A percentile compares a stretch with the other conserved stretches of the same genome.
These are phyloP conservation scores for Glaucomys volans DNA, from an alignment of 2,113 vertebrate genomes.

Conservation along the genomic window DNA sequence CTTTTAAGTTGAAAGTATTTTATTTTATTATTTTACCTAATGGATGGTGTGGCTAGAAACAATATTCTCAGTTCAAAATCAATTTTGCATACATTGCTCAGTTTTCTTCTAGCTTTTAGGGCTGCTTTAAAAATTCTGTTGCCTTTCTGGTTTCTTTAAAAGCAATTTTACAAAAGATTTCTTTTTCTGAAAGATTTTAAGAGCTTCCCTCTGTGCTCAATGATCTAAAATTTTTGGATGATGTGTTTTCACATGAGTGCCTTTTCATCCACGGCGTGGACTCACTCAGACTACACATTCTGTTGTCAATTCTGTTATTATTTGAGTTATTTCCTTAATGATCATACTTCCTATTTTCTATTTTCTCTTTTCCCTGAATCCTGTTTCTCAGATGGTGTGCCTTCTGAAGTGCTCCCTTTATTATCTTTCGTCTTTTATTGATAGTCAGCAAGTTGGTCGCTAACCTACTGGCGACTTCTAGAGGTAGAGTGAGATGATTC, in stretches of 20 bases:
- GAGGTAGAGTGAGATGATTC: not conserved
- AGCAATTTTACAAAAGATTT: not conserved
- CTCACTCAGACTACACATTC: not conserved
- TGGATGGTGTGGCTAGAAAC: not conserved
- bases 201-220: not conserved
- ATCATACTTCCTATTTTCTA: not conserved
- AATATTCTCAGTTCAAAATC: conserved; percentile 12
- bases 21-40: conserved; percentile 21
- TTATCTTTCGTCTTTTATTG: not conserved
- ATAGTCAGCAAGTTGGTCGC: too few species aligned
- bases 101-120: not conserved
- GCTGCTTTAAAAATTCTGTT: not conserved
- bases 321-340: not conserved
- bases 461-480: not conserved
- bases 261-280: not conserved
- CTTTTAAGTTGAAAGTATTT: conserved; percentile 2
- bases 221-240: conserved; percentile 29
- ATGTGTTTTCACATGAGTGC: not conserved
- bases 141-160: not conserved
- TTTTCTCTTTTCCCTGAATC: not conserved
- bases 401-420: not conserved
- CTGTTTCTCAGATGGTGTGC: not conserved
- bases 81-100: not conserved
- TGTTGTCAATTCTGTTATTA: conserved; percentile 8
- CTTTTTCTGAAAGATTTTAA: not conserved